Percentiles rank a stretch among this genome's conserved stretches.
phyloP scores from a whole-genome alignment of 2,888 invertebrate species.

The Tipula helvola region DNA sequence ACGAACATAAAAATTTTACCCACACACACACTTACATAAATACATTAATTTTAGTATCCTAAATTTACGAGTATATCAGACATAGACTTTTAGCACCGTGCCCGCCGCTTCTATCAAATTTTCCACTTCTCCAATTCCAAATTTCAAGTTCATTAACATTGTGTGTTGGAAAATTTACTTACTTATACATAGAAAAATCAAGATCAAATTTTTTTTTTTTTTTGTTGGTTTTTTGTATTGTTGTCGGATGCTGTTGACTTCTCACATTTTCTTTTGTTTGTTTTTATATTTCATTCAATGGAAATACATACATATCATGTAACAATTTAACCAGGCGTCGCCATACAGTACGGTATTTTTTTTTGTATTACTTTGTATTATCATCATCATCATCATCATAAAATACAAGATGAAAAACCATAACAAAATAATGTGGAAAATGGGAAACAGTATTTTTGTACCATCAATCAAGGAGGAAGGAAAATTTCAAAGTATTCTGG shows the following conservation, averaged over 20 bases:
- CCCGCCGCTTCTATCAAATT: not conserved
- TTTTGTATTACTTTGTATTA: not conserved
- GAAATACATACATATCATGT: not conserved
- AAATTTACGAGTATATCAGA: not conserved
- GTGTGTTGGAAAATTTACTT: not conserved
- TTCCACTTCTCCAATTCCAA: not conserved
- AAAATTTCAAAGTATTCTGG: not conserved
- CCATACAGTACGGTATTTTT: not conserved
- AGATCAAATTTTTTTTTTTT: not conserved
- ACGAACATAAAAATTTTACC: not conserved
- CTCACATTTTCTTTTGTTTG: not conserved
- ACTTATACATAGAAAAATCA: not conserved
- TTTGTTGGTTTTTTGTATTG: not conserved
- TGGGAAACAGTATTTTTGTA: not conserved
- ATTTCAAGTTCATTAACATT: not conserved
- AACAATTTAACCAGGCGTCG: not conserved
- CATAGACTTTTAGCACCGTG: not conserved
- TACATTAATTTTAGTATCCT: not conserved
- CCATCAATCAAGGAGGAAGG: not conserved
- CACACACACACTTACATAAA: not conserved
- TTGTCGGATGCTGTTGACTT: not conserved
- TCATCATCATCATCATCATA: not conserved
- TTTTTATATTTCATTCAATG: not conserved
- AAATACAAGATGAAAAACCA: not conserved
- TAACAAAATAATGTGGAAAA: not conserved